Evolutionary conservation across 92 coral and sea anemone genomes (phyloP).

Genomic region (Meandrina meandrites): DNA sequence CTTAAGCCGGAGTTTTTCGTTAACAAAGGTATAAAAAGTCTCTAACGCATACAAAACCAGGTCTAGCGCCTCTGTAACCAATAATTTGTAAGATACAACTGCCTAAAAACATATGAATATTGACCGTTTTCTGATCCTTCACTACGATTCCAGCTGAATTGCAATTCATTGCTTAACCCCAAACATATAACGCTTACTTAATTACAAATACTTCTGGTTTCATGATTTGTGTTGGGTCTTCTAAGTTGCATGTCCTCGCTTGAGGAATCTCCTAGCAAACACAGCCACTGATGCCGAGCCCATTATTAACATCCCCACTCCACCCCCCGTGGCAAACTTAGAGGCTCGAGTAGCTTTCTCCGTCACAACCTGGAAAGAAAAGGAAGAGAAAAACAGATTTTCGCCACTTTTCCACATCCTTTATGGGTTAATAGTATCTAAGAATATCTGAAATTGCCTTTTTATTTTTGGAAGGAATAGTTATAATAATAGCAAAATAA

Average conservation of each 20-base stretch:
- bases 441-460: no score
- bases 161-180: background rate
- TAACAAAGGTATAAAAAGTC: no score
- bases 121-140: background rate
- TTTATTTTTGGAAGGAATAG: no score
- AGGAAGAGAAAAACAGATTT: no score
- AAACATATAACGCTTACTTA: background rate
- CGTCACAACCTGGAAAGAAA: conserved; percentile 7
- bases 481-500: no score
- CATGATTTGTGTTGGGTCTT: background rate
- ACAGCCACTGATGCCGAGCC: conserved; percentile 70
- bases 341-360: conserved; percentile 33
- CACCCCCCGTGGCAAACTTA: conserved; percentile 80
- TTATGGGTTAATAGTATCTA: no score
- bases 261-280: conserved; percentile 55
- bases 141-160: background rate
- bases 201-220: background rate
- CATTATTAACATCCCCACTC: conserved; percentile 71
- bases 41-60: no score
- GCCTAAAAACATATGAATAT: background rate
- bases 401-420: background rate
- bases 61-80: no score
- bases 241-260: conserved; percentile 24
- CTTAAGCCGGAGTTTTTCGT: no score
- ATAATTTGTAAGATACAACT: background rate